Percentiles rank a stretch among this genome's conserved stretches.
Conservation (phyloP, 2,888 invertebrate species). For the Apodemia zela region DNA sequence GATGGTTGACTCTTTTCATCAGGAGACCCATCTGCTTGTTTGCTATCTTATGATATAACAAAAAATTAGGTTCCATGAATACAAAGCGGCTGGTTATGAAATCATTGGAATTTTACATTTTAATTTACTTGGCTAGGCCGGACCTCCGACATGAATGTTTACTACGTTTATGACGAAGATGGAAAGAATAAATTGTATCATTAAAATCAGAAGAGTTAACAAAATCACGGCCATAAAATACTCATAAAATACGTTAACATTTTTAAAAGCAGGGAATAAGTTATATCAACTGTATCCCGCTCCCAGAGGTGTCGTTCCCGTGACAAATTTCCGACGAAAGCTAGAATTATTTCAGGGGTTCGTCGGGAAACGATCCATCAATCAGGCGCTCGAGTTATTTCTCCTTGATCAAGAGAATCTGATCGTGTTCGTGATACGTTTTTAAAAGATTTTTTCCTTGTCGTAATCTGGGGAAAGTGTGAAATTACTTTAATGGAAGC, state of each 20-base stretch:
- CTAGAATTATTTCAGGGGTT: conserved; percentile 43
- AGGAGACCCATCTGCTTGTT: no score
- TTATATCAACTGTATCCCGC: conserved; percentile 8
- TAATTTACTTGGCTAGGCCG: no score
- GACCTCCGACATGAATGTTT: no score
- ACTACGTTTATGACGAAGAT: no score
- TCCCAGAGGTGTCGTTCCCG: conserved; percentile 53
- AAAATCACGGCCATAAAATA: no score
- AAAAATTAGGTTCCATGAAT: no score
- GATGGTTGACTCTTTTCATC: no score
- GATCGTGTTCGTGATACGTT: conserved; percentile 18
- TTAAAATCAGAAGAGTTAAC: no score
- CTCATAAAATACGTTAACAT: conserved; percentile 11
- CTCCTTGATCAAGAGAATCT: conserved; percentile 30
- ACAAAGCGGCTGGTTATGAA: no score
- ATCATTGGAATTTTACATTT: no score
- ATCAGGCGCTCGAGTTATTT: conserved; percentile 41
- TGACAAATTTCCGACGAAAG: conserved; percentile 56
- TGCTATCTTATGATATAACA: no score
- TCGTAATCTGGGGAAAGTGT: not conserved
- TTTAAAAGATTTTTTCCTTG: conserved; percentile 15
- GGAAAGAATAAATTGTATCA: no score
- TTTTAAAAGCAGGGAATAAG: conserved; percentile 14
- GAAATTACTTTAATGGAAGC: conserved; percentile 9
- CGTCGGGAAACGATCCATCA: conserved; percentile 45